Evolutionary conservation across 2,113 vertebrate genomes (phyloP), one percentile per base, ranked within the genome.

Genomic region (Prinia subflava): DNA sequence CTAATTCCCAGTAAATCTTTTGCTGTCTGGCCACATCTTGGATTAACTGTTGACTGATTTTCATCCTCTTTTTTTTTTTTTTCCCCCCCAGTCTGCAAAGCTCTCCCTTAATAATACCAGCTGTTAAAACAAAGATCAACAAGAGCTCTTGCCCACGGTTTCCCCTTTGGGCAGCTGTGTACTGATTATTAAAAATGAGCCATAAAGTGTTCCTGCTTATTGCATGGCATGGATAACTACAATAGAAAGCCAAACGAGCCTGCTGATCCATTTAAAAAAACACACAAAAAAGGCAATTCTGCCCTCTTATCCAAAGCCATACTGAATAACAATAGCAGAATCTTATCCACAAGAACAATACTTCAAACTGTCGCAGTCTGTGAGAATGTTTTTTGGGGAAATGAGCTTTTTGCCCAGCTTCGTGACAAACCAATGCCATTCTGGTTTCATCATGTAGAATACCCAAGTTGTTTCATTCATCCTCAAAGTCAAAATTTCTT

Each of bases 111-210:
- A 91, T 88, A 77, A 87, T 74, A 52, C 77, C 96, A 97, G 94
- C 95, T 97, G 94, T 96, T 95, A 95, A 96, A 97, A 96, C 87
- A 95, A 86, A 85, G 46, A 92, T 90, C 67, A 82, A 69, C 60
- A n/a, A 74, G 50, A 90, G 71, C 85, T 69, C 52, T 89, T 92
- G 82, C 78, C 86, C 83, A 80, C 16, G 8, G 46, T 52, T 92
- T 93, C 74, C 91, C 95, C 92, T 52, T 90, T 68, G 68, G 85
- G 91, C 70, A 95, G 69, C 95, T 77, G 60, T 57, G 68, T 52
- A 93, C 95, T 95, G 93, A 81, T 96, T 88, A 94, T 90, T 93
- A 92, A 92, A 92, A 96, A 93, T 15, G 75, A 97, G 44, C 85
- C 87, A 59, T 6, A 49, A 17, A 74, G 21, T 22, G 18, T 55